Evolutionary conservation across 2,797 vertebrate genomes (phyloP).

Genomic region (Silurus aristotelis): DNA sequence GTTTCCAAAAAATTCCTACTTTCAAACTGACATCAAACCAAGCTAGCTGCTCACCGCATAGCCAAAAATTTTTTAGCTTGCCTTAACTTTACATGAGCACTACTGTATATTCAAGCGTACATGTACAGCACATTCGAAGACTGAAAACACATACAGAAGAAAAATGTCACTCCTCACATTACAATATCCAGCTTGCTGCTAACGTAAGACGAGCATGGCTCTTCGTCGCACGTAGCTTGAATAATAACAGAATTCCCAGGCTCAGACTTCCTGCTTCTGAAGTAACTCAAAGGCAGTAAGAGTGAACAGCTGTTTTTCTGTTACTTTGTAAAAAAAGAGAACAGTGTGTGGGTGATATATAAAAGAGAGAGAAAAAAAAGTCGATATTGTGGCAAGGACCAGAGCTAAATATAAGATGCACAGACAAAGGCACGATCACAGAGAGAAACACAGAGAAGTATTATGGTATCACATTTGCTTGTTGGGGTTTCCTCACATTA

Average conservation of each 20-base stretch:
- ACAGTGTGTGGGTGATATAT: constrained; percentile 1
- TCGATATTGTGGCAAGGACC: constrained; percentile 1
- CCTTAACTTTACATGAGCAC: not conserved
- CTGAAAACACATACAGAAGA: not conserved
- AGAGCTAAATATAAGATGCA: constrained; percentile 14
- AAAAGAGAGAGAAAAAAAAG: not conserved
- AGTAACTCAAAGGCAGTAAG: not conserved
- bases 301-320: too few relatives aligned
- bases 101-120: not conserved
- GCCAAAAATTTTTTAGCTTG: not conserved
- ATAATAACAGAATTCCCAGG: not conserved
- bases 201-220: not conserved
- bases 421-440: not conserved
- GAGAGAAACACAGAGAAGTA: not conserved
- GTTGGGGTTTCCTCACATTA: constrained; percentile 10
- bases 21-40: not conserved
- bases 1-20: not conserved
- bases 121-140: too few relatives aligned
- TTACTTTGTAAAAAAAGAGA: not conserved
- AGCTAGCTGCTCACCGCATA: not conserved
- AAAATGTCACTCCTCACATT: not conserved
- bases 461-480: not conserved
- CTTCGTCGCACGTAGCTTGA: not conserved
- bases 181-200: too few relatives aligned
- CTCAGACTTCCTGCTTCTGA: not conserved